Conservation (phyloP, 2,113 vertebrate genomes). For the Jacana jacana region DNA sequence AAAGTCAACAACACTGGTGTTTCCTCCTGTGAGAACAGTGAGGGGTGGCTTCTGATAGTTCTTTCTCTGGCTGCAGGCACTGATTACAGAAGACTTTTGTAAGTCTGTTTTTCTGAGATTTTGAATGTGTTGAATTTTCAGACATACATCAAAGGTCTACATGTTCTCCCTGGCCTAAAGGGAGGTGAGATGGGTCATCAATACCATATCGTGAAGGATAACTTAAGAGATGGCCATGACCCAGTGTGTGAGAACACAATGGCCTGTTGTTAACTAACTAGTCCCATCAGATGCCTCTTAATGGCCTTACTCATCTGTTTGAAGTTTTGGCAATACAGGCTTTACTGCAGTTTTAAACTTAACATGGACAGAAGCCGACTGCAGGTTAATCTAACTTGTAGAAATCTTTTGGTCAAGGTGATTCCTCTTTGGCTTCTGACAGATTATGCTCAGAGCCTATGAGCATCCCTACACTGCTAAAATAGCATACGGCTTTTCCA, state of each 20-base stretch:
- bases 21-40: background rate
- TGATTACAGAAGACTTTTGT: background rate
- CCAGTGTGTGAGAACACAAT: rapidly evolving
- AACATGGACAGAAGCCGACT: background rate
- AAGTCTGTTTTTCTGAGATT: background rate
- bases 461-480: background rate
- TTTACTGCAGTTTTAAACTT: background rate
- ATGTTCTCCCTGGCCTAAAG: background rate
- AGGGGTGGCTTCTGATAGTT: background rate
- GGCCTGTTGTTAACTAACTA: background rate
- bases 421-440: background rate
- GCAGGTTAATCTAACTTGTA: background rate
- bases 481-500: background rate
- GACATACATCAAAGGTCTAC: background rate
- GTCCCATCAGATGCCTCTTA: background rate
- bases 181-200: background rate
- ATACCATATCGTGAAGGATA: background rate
- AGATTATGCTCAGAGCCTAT: background rate
- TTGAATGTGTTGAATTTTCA: background rate
- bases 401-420: background rate
- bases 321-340: background rate
- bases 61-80: background rate
- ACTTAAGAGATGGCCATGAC: background rate
- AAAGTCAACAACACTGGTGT: background rate
- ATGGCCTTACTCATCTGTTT: background rate